phyloP scores from a whole-genome alignment of 2,888 invertebrate genomes.

The Tridacna gigas region DNA sequence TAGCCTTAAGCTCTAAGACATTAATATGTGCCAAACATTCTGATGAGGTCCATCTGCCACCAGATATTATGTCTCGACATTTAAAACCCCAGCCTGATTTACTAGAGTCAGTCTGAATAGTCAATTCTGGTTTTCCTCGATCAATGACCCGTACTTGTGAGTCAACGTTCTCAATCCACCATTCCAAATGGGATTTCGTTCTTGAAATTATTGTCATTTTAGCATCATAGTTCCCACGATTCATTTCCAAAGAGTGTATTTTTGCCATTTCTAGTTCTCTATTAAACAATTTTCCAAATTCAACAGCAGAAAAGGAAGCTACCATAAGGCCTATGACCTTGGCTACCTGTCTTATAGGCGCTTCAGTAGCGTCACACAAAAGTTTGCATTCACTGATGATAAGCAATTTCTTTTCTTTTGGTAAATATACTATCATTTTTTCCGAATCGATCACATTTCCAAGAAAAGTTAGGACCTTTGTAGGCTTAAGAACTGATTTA shows the following conservation, averaged over 20 bases:
- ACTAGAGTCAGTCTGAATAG: background rate
- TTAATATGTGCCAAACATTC: conserved; percentile 23
- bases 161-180: background rate
- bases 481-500: conserved; percentile 1
- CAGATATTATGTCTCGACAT: background rate
- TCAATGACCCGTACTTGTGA: background rate
- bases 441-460: background rate
- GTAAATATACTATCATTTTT: background rate
- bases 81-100: conserved; percentile 1
- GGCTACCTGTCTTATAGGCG: conserved; percentile 23
- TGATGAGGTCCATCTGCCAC: conserved; percentile 6
- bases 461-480: background rate
- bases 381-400: conserved; percentile 4
- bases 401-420: background rate
- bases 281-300: conserved; percentile 22
- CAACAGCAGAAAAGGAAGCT: conserved; percentile 18
- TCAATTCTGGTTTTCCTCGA: background rate
- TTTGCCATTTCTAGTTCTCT: too few relatives aligned
- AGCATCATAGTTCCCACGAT: conserved; percentile 29
- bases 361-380: background rate
- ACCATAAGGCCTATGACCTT: conserved; percentile 18
- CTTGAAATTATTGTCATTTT: background rate
- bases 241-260: conserved; percentile 5
- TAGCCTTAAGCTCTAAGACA: conserved; percentile 21
- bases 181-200: conserved; percentile 4